Evolutionary conservation across 2,113 vertebrate species (phyloP).

Genomic region (Gopherus evgoodei): DNA sequence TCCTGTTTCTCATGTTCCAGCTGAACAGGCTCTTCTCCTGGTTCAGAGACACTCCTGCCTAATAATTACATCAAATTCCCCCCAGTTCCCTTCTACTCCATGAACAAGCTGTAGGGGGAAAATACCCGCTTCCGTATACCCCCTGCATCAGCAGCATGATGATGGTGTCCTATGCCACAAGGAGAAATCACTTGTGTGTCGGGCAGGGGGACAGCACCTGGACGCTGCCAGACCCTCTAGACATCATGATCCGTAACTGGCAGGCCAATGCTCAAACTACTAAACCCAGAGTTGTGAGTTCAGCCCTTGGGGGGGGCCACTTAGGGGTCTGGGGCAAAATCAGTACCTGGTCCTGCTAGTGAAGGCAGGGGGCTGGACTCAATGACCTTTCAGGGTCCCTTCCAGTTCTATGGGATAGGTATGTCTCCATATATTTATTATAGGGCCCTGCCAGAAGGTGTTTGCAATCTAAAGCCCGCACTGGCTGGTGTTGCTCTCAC

Average conservation of each 20-base stretch:
- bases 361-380: too few relatives aligned
- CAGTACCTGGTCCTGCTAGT: too few relatives aligned
- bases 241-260: neutral
- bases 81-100: neutral
- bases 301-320: too few relatives aligned
- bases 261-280: neutral
- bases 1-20: too few relatives aligned
- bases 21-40: neutral
- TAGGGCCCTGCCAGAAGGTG: neutral
- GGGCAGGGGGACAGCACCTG: neutral
- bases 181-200: too few relatives aligned
- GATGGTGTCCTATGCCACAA: neutral
- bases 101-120: neutral
- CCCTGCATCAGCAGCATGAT: neutral
- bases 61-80: neutral
- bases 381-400: too few relatives aligned
- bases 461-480: neutral
- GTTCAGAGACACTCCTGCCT: neutral
- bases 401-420: too few relatives aligned
- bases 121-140: neutral
- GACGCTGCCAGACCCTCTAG: neutral
- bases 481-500: neutral
- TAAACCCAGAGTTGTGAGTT: too few relatives aligned
- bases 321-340: too few relatives aligned
- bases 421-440: too few relatives aligned